Percentiles rank a stretch among this genome's conserved stretches.
phyloP scores from a whole-genome alignment of 2,888 invertebrate species.

The Athripsodes cinereus region DNA sequence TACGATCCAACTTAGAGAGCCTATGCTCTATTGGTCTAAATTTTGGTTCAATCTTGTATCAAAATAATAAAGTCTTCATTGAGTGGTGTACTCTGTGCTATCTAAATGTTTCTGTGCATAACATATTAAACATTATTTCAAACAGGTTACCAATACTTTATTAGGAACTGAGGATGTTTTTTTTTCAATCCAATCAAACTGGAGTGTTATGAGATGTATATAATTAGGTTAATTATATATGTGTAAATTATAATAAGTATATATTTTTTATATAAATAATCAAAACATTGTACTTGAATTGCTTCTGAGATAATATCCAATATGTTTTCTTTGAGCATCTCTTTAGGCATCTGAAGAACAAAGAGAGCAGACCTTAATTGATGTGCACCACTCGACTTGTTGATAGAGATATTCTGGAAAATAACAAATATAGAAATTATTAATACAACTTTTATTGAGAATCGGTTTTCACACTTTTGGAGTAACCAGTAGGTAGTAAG shows the following conservation, averaged over 20 bases:
- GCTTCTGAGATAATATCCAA: constrained; percentile 16
- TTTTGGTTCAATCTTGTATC: too few relatives aligned
- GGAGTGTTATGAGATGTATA: background rate
- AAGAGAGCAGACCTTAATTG: constrained; percentile 23
- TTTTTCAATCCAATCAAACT: background rate
- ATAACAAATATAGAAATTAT: too few relatives aligned
- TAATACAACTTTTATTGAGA: too few relatives aligned
- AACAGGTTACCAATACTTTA: background rate
- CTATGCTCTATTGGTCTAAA: too few relatives aligned
- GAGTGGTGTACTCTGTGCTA: too few relatives aligned
- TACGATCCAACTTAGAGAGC: too few relatives aligned
- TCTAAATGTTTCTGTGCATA: too few relatives aligned
- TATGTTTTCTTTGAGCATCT: constrained; percentile 16
- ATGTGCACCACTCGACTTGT: constrained; percentile 17
- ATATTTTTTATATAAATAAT: background rate
- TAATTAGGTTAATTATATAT: background rate
- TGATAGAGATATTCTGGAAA: constrained; percentile 13
- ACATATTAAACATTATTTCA: background rate
- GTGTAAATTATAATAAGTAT: background rate
- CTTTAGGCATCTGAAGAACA: constrained; percentile 19
- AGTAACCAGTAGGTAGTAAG: too few relatives aligned
- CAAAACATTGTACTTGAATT: constrained; percentile 17
- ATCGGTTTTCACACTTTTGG: too few relatives aligned
- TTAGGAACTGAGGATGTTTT: background rate
- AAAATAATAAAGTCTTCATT: too few relatives aligned